Conservation (phyloP, 2,888 invertebrate genomes). For the Drosophila pegasa region DNA sequence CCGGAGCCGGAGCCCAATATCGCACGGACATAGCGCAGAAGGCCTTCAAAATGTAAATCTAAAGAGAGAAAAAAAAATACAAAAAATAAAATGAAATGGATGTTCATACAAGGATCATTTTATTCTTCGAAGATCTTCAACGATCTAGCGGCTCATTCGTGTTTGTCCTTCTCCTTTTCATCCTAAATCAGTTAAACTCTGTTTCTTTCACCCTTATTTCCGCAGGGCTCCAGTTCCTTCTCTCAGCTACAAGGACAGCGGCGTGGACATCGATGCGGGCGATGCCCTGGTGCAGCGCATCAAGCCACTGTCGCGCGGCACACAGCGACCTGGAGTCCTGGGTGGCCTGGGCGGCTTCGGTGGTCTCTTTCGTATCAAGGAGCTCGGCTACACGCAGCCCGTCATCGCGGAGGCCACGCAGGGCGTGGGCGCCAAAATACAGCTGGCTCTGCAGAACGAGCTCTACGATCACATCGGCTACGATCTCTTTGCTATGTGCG, state of each 20-base stretch:
- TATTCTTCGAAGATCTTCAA: not conserved
- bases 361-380: slow-evolving; percentile 94
- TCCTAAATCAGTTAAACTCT: not conserved
- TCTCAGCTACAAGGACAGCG: slow-evolving; percentile 94
- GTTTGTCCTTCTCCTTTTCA: not conserved
- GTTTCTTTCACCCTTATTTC: not conserved
- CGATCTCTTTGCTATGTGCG: slow-evolving; percentile 99
- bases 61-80: not conserved
- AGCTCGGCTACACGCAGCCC: slow-evolving; percentile 90
- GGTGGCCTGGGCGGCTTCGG: slow-evolving; percentile 97
- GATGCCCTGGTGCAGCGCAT: slow-evolving; percentile 93
- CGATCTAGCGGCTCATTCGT: not conserved
- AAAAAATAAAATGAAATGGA: not conserved
- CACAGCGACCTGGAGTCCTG: slow-evolving; percentile 91
- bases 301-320: slow-evolving; percentile 92
- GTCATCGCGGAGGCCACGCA: slow-evolving; percentile 97
- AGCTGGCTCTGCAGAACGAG: slow-evolving; percentile 92
- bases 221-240: slow-evolving; percentile 37
- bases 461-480: slow-evolving; percentile 94
- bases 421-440: slow-evolving; percentile 98
- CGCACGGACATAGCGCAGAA: slow-evolving; percentile 96
- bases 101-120: not conserved
- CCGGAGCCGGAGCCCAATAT: slow-evolving; percentile 93
- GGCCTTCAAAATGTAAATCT: slow-evolving; percentile 91
- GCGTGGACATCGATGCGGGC: slow-evolving; percentile 97